phyloP scores from a whole-genome alignment of 2,113 vertebrate genomes.

The Myrmecobius fasciatus region DNA sequence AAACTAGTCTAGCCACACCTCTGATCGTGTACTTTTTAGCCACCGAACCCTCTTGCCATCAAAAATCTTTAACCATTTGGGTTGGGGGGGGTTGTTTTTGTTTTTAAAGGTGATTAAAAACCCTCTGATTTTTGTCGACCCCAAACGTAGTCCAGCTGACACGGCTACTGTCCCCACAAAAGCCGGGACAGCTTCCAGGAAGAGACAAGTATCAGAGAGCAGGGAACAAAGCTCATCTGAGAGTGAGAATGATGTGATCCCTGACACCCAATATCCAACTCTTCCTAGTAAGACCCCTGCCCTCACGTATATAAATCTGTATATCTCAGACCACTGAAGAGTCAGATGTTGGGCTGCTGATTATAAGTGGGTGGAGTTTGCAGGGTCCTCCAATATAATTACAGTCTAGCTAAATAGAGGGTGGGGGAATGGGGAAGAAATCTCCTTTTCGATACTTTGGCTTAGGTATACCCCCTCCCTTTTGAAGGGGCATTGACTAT shows the following conservation, averaged over 20 bases:
- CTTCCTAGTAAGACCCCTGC: slow-evolving; percentile 55
- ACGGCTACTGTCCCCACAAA: slow-evolving; percentile 69
- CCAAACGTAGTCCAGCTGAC: slow-evolving; percentile 75
- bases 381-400: neutral
- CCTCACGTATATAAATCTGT: no score
- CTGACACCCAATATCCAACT: slow-evolving; percentile 48
- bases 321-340: neutral
- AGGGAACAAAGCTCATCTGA: slow-evolving; percentile 79
- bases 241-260: slow-evolving; percentile 77
- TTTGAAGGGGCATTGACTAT: neutral
- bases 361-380: neutral
- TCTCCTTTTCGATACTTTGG: neutral
- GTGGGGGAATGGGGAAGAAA: no score
- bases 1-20: neutral
- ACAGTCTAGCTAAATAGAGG: no score
- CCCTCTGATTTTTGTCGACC: slow-evolving; percentile 72
- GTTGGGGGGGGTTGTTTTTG: slow-evolving; percentile 54
- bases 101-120: slow-evolving; percentile 80
- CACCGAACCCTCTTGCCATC: neutral
- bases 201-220: slow-evolving; percentile 70
- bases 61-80: slow-evolving; percentile 68
- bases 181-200: slow-evolving; percentile 70
- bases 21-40: neutral
- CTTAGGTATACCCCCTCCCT: neutral
- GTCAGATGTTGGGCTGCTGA: neutral